Conservation (phyloP, 2,113 vertebrate genomes). For the Pachyramphus minor region DNA sequence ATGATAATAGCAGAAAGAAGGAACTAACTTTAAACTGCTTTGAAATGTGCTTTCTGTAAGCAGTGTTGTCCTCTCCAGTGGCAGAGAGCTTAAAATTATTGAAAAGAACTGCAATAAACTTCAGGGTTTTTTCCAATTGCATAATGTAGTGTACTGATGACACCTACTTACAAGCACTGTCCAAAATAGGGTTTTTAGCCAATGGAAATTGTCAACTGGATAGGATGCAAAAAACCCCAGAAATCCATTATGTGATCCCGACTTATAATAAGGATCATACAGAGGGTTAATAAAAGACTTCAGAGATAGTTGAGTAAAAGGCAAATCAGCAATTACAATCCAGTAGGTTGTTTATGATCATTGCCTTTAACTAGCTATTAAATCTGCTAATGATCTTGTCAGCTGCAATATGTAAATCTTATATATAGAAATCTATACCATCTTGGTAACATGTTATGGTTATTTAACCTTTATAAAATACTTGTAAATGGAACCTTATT, state of each 20-base stretch:
- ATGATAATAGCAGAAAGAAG: neutral
- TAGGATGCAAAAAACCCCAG: neutral
- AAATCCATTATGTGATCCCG: neutral
- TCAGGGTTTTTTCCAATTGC: neutral
- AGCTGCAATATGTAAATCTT: neutral
- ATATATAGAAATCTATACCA: neutral
- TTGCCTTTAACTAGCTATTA: neutral
- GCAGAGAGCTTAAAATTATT: neutral
- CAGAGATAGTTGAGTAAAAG: neutral
- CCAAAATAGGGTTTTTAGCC: neutral
- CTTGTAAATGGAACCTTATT: neutral
- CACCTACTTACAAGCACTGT: neutral
- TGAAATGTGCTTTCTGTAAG: neutral
- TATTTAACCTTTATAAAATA: conserved; percentile 16
- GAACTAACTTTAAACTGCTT: conserved; percentile 9
- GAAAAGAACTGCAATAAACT: neutral
- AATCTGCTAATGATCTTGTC: neutral
- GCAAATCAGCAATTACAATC: neutral
- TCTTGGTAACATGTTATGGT: neutral
- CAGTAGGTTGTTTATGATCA: neutral
- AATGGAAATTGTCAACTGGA: neutral
- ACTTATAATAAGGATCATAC: neutral
- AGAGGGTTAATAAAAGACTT: neutral
- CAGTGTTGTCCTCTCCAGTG: neutral
- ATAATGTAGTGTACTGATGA: neutral